These are phyloP conservation scores for Coturnix japonica DNA, from an alignment of 2,113 vertebrate genomes.

Conservation along the genomic window DNA sequence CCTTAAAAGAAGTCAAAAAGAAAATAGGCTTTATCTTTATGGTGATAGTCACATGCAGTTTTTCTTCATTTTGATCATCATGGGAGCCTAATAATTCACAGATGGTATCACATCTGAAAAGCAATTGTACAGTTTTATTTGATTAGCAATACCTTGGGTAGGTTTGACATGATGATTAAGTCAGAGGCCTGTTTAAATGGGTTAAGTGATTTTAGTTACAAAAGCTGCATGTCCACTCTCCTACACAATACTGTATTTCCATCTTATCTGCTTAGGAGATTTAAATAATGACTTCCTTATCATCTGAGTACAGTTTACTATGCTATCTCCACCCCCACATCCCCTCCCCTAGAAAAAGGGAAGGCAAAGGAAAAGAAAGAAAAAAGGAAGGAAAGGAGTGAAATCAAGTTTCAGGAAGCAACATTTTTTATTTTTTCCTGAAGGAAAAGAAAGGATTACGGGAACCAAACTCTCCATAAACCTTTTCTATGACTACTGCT, in stretches of 20 bases:
- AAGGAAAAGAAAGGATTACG: conserved; percentile 19
- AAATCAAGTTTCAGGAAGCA: conserved; percentile 11
- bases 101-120: not conserved
- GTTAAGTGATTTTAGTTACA: not conserved
- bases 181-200: not conserved
- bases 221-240: not conserved
- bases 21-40: not conserved
- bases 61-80: not conserved
- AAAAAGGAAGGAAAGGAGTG: not conserved
- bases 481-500: conserved; percentile 20
- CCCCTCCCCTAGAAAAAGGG: fast-evolving
- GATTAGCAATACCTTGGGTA: not conserved
- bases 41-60: not conserved
- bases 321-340: not conserved
- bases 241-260: not conserved
- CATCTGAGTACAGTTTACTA: not conserved
- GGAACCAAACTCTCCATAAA: conserved; percentile 48
- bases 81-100: not conserved
- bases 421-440: conserved; percentile 15
- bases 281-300: not conserved
- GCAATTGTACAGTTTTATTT: not conserved
- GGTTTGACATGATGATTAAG: not conserved
- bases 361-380: not conserved
- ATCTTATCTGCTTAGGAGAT: not conserved
- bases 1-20: not conserved